These are phyloP conservation scores for Zeus faber DNA, from an alignment of 2,113 vertebrate species.

Conservation along the genomic window DNA sequence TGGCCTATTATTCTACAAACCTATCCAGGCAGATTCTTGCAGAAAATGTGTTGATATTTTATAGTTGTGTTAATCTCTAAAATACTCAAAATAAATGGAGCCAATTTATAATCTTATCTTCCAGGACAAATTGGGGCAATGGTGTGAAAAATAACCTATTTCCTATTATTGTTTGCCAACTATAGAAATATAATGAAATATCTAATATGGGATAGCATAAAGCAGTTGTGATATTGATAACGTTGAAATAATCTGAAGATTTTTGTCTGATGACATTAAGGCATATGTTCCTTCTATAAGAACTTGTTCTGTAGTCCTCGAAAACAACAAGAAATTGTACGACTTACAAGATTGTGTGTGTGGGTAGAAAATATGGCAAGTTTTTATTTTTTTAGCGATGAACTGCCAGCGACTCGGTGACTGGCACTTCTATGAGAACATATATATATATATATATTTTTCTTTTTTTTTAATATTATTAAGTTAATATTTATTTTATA, in stretches of 20 bases:
- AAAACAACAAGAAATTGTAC: constrained; percentile 33
- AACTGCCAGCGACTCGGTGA: constrained; percentile 20
- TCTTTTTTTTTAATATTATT: constrained; percentile 25
- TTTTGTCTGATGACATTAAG: constrained; percentile 56
- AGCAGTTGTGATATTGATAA: constrained; percentile 28
- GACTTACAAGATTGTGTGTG: constrained; percentile 36
- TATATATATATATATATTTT: constrained; percentile 24
- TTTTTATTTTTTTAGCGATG: constrained; percentile 10
- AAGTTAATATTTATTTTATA: too few species aligned
- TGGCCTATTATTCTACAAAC: background rate
- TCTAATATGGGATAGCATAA: constrained; percentile 13
- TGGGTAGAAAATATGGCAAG: constrained; percentile 15
- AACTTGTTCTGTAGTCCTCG: constrained; percentile 21
- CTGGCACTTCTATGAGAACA: constrained; percentile 19
- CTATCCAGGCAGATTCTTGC: too few species aligned
- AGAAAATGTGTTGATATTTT: too few species aligned
- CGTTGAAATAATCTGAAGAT: constrained; percentile 25
- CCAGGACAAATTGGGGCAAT: constrained; percentile 24
- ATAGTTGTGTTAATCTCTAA: background rate
- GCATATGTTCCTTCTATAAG: constrained; percentile 42
- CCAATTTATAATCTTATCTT: background rate
- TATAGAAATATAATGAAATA: constrained; percentile 22
- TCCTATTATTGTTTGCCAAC: constrained; percentile 3
- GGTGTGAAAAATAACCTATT: constrained; percentile 26
- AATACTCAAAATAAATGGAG: constrained; percentile 12